Conservation (phyloP, 2,113 vertebrate genomes). For the Pavo muticus region DNA sequence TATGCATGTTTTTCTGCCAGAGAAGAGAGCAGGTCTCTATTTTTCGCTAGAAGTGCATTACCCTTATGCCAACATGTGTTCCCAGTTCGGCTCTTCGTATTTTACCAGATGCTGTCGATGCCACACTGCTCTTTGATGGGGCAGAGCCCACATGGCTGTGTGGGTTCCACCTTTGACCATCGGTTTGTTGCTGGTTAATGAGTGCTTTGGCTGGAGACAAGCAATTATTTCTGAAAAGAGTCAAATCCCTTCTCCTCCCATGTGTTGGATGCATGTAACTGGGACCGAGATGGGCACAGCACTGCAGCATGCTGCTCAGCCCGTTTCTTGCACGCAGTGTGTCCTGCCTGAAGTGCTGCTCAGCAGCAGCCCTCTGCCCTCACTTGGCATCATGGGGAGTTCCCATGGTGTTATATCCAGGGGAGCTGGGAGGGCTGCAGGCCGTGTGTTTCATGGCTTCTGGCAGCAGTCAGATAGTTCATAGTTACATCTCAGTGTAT, state of each 20-base stretch:
- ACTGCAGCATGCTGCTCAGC: neutral
- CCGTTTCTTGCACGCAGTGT: accelerated
- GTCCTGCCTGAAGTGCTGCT: neutral
- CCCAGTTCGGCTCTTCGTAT: accelerated
- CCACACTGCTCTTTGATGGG: neutral
- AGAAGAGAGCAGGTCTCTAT: neutral
- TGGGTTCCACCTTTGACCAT: neutral
- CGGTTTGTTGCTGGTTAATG: neutral
- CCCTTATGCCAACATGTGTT: accelerated
- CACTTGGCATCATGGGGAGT: accelerated
- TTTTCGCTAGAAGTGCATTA: accelerated
- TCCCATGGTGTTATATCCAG: accelerated
- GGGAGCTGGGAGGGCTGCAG: neutral
- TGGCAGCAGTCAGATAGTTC: neutral
- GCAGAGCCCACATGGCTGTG: neutral
- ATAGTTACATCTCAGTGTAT: neutral
- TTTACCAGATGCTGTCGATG: neutral
- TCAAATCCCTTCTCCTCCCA: neutral
- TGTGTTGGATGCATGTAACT: accelerated
- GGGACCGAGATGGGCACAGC: neutral
- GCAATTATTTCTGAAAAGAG: neutral
- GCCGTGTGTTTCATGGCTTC: neutral
- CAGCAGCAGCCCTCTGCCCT: neutral
- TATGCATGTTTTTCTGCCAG: neutral
- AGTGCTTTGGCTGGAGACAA: neutral